These are phyloP conservation scores for Girardinus metallicus DNA, from an alignment of 2,797 vertebrate genomes.

Conservation along the genomic window DNA sequence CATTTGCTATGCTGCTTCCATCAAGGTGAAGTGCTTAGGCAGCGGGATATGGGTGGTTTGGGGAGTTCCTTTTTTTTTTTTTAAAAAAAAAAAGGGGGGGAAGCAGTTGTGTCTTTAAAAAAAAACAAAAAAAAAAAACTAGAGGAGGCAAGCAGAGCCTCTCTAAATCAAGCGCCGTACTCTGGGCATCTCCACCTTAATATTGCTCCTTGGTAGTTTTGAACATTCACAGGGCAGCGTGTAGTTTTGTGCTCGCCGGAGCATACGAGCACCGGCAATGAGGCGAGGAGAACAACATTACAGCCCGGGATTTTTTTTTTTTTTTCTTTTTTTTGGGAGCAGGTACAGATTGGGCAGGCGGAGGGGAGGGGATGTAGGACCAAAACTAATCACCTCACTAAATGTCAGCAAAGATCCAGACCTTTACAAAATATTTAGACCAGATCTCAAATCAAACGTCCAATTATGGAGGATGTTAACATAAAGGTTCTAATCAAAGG, in stretches of 20 bases:
- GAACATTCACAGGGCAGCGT: slow-evolving; percentile 50
- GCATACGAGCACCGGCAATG: slow-evolving; percentile 68
- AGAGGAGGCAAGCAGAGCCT: slow-evolving; percentile 5
- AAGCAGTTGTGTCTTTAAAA: slow-evolving; percentile 3
- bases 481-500: neutral
- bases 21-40: slow-evolving; percentile 42
- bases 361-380: slow-evolving; percentile 3
- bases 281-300: slow-evolving; percentile 72
- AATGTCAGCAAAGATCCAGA: slow-evolving; percentile 49
- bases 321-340: slow-evolving; percentile 11
- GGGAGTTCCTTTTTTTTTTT: slow-evolving; percentile 20
- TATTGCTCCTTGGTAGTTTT: slow-evolving; percentile 45
- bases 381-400: slow-evolving; percentile 56
- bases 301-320: slow-evolving; percentile 53
- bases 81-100: neutral
- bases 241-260: slow-evolving; percentile 64
- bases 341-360: slow-evolving; percentile 13
- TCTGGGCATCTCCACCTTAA: slow-evolving; percentile 2
- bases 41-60: neutral
- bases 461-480: slow-evolving; percentile 42
- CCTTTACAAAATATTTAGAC: slow-evolving; percentile 23
- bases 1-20: slow-evolving; percentile 13
- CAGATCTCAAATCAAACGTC: slow-evolving; percentile 40
- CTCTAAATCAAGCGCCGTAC: slow-evolving; percentile 31
- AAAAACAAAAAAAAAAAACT: neutral